Evolutionary conservation across 1,140 invertebrate genomes (phyloP).

Genomic region (Lepidurus apus): DNA sequence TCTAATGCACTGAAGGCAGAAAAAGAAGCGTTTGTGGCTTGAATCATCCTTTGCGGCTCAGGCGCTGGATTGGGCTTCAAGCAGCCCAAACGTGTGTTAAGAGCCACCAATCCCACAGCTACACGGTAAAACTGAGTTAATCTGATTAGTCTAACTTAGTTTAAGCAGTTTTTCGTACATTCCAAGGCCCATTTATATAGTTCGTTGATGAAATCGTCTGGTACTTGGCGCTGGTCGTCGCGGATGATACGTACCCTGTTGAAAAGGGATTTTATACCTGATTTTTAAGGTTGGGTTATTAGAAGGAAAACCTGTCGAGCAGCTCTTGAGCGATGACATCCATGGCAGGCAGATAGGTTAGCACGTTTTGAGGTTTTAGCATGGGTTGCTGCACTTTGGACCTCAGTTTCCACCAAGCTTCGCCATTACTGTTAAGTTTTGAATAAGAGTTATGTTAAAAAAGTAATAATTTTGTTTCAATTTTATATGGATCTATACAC

Average conservation of each 20-base stretch:
- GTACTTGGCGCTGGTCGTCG: conserved; percentile 52
- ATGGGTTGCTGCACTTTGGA: conserved; percentile 77
- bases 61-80: conserved; percentile 28
- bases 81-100: conserved; percentile 33
- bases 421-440: conserved; percentile 61
- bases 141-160: background rate
- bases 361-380: conserved; percentile 66
- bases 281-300: background rate
- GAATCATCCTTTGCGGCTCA: conserved; percentile 34
- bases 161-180: conserved; percentile 56
- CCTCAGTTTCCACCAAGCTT: conserved; percentile 72
- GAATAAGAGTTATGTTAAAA: conserved; percentile 3
- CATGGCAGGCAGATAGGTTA: conserved; percentile 63
- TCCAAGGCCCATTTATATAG: conserved; percentile 83
- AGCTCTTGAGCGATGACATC: conserved; percentile 61
- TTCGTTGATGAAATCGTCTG: conserved; percentile 69
- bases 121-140: background rate
- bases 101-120: conserved; percentile 34
- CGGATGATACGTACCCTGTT: conserved; percentile 34
- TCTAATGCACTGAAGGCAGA: conserved; percentile 31
- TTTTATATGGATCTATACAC: background rate
- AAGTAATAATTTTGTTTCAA: background rate
- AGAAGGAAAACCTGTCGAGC: conserved; percentile 39
- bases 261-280: background rate
- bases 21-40: conserved; percentile 34